These are phyloP conservation scores for Drosophila nr. medialis DNA, from an alignment of 2,888 invertebrate species.

Conservation along the genomic window DNA sequence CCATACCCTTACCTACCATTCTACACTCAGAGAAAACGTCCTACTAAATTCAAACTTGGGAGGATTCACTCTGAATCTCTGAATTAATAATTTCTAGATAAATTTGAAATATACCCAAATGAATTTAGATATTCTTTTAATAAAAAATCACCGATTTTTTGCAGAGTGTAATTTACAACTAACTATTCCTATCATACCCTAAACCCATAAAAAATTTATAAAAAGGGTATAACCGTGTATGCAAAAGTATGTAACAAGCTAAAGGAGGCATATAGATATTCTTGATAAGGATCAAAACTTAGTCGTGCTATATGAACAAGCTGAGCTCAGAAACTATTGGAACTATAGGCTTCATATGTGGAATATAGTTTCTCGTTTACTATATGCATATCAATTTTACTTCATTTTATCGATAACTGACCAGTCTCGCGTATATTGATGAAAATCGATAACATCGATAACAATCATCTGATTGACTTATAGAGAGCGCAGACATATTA, in stretches of 20 bases:
- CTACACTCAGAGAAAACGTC: neutral
- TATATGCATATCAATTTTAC: neutral
- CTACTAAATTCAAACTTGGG: neutral
- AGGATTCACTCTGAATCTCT: neutral
- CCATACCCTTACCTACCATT: conserved; percentile 1
- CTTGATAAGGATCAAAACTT: neutral
- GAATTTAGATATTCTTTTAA: neutral
- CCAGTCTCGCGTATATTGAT: neutral
- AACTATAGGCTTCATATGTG: neutral
- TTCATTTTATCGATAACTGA: neutral
- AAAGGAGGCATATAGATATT: neutral
- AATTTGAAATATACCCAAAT: neutral
- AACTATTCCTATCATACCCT: neutral
- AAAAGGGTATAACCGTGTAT: neutral
- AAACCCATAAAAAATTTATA: neutral
- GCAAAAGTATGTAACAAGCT: neutral
- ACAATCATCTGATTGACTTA: neutral
- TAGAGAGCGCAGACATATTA: too few relatives aligned
- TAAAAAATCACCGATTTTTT: neutral
- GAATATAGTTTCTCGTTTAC: neutral
- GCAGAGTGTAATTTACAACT: neutral
- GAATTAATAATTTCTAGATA: neutral
- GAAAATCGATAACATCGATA: neutral
- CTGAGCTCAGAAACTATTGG: neutral
- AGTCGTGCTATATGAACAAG: neutral